Conservation (phyloP, 2,888 invertebrate species). For the Drosophila longiperda region DNA sequence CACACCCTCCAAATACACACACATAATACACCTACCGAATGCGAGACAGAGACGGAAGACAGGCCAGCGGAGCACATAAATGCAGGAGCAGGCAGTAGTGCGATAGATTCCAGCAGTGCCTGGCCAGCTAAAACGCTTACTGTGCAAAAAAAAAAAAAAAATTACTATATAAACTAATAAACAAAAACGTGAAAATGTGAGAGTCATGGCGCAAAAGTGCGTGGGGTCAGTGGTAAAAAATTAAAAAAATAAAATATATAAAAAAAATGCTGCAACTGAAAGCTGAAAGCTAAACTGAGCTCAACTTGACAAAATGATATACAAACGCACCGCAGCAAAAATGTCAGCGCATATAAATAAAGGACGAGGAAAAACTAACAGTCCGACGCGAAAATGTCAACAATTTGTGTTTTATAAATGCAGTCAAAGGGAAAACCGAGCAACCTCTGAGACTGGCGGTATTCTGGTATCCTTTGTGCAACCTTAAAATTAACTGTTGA, state of each 20-base stretch:
- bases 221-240: slow-evolving; percentile 7
- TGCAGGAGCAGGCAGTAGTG: slow-evolving; percentile 63
- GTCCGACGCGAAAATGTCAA: slow-evolving; percentile 58
- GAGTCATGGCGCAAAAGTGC: slow-evolving; percentile 17
- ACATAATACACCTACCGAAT: slow-evolving; percentile 6
- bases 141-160: slow-evolving; percentile 16
- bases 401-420: slow-evolving; percentile 50
- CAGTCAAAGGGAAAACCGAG: slow-evolving; percentile 48
- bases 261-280: slow-evolving; percentile 2
- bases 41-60: not conserved
- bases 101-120: slow-evolving; percentile 66
- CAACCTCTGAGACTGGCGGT: not conserved
- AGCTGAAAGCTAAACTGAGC: not conserved
- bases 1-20: slow-evolving; percentile 36
- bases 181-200: slow-evolving; percentile 32
- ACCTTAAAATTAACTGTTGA: slow-evolving; percentile 27
- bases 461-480: slow-evolving; percentile 20
- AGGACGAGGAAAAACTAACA: not conserved
- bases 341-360: not conserved
- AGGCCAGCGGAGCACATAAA: slow-evolving; percentile 12
- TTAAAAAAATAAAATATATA: not conserved
- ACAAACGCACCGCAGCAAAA: slow-evolving; percentile 46
- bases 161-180: slow-evolving; percentile 20
- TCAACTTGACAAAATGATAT: slow-evolving; percentile 6
- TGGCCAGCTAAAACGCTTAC: slow-evolving; percentile 36